Percentiles rank a stretch among this genome's conserved stretches.
Evolutionary conservation across 2,888 invertebrate species (phyloP).

Genomic region (Cecidostiba fungosa): DNA sequence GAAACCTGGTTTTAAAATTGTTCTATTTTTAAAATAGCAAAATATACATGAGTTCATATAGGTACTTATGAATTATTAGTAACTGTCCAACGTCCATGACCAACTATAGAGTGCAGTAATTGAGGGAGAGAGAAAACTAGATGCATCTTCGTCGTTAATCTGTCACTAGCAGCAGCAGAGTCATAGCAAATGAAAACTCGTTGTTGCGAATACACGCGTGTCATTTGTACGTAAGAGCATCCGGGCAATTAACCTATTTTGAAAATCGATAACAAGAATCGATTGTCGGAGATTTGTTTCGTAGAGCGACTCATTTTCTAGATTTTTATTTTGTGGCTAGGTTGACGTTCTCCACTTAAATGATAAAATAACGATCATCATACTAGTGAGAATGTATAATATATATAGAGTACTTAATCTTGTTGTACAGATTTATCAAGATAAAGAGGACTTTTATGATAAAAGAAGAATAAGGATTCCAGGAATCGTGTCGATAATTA

Average conservation of each 20-base stretch:
- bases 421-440: constrained; percentile 12
- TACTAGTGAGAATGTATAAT: neutral
- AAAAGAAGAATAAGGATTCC: constrained; percentile 22
- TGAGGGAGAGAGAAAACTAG: neutral
- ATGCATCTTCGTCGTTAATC: constrained; percentile 39
- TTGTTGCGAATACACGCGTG: neutral
- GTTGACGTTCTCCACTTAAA: neutral
- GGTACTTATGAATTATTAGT: neutral
- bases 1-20: too few relatives aligned
- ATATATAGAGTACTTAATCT: neutral
- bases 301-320: neutral
- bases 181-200: constrained; percentile 13
- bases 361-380: neutral
- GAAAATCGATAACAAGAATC: constrained; percentile 46
- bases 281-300: neutral
- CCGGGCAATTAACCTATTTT: constrained; percentile 55
- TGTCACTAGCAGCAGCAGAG: neutral
- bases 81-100: neutral
- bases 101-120: neutral
- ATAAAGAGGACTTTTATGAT: neutral
- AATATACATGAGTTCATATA: too few relatives aligned
- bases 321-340: neutral
- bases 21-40: too few relatives aligned
- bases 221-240: constrained; percentile 2
- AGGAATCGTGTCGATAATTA: constrained; percentile 25